Base-by-base conservation (phyloP, 2,113 vertebrate genomes). In the Arenaria interpres region DNA sequence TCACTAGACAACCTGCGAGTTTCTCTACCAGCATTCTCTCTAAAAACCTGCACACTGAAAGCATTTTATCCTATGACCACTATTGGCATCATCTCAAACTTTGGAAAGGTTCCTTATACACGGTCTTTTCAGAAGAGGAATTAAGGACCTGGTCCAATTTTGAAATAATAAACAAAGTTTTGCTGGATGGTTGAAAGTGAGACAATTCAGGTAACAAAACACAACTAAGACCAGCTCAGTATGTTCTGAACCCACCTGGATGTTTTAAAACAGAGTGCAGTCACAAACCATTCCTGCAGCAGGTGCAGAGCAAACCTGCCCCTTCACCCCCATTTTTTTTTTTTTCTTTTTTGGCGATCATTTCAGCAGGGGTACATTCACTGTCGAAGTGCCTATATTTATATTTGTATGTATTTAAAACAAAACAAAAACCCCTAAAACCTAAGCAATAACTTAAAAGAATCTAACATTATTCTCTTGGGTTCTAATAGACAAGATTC, bases 251-350 rank as follows among this genome's bases (percentile, higher is more conserved):
- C 22, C 39, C 13, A 80, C 22, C 10, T 33, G 46, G 35, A 53
- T 19, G 37, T n/a, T 41, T 57, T 13, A 73, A 78, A 78, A 74
- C 10, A 77, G 63, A 67, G 8, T 18, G 30, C 35, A 88, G 67
- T 20, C 24, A 22, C 18, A 6, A 76, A 79, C 18, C 4, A 68
- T 35, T 60, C 35, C 24, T 10, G 6, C 12, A 14, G 48, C 35
- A 54, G 17, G 10, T 27, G 46, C 20, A 39, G 3, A 35, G 12
- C 48, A 79, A 88, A 79, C 4, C 23, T 71, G 21, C 1, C 17
- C 28, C 7, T 5, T 32, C n/a, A 5, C 17, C 12, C 18, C 10
- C 8, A 2, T 0, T 7, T 73, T 67, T 64, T 67, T 78, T 30
- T 11, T 28, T 7, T 37, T 24, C 9, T 53, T 69, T 43, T 51